These are phyloP conservation scores for Bellardia bayeri DNA, from an alignment of 2,888 invertebrate species.

Conservation along the genomic window DNA sequence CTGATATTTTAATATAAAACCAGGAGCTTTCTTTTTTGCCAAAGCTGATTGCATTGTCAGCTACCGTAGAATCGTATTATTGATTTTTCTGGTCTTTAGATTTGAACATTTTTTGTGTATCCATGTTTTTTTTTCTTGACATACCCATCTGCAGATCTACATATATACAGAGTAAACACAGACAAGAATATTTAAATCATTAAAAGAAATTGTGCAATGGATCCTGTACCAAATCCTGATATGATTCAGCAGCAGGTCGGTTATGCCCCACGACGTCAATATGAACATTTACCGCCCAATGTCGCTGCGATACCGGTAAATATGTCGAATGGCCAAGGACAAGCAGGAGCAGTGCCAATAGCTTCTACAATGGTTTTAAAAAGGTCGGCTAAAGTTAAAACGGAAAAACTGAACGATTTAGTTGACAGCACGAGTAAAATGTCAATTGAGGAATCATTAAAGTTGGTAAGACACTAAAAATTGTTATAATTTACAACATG, in stretches of 20 bases:
- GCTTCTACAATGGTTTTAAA: constrained; percentile 74
- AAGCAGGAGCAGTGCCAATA: constrained; percentile 44
- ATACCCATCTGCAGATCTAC: neutral
- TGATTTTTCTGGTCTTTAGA: constrained; percentile 62
- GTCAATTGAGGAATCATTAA: constrained; percentile 81
- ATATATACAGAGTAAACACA: constrained; percentile 30
- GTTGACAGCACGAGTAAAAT: constrained; percentile 76
- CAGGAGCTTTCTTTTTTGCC: neutral
- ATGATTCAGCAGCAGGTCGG: constrained; percentile 78
- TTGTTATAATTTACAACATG: neutral
- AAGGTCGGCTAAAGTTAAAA: constrained; percentile 77
- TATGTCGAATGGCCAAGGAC: constrained; percentile 76
- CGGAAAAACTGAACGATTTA: constrained; percentile 77
- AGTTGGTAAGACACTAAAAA: constrained; percentile 77
- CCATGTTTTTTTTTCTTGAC: constrained; percentile 22
- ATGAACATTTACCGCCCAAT: constrained; percentile 75
- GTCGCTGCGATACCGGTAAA: constrained; percentile 62
- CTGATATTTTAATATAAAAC: neutral
- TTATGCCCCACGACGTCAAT: constrained; percentile 82
- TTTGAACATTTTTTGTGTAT: constrained; percentile 50
- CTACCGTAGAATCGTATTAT: constrained; percentile 62
- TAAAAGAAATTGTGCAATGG: constrained; percentile 74
- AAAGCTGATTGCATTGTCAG: neutral
- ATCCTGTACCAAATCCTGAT: constrained; percentile 52
- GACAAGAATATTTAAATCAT: constrained; percentile 72